These are phyloP conservation scores for Megalops atlanticus DNA, from an alignment of 2,113 vertebrate species.

Conservation along the genomic window DNA sequence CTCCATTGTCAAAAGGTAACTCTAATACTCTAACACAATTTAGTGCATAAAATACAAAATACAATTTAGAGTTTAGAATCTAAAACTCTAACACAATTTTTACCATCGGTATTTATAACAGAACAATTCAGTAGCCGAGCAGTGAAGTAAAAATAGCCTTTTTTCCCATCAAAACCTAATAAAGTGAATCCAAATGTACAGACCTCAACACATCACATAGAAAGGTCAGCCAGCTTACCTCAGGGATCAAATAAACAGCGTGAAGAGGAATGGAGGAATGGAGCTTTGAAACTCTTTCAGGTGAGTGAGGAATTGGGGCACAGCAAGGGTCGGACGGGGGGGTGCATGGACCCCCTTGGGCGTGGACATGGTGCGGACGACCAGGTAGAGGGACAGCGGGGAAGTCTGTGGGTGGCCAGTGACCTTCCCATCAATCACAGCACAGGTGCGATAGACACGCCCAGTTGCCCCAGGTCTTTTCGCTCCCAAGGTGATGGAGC, in stretches of 20 bases:
- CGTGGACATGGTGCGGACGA: not conserved
- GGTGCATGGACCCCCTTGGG: too few relatives aligned
- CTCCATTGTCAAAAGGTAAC: too few relatives aligned
- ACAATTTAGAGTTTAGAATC: too few relatives aligned
- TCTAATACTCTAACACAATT: too few relatives aligned
- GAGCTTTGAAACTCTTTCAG: too few relatives aligned
- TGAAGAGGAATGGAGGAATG: not conserved
- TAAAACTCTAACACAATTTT: too few relatives aligned
- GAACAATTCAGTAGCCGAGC: too few relatives aligned
- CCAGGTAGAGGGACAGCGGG: not conserved
- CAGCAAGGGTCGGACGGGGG: too few relatives aligned
- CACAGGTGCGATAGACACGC: conserved; percentile 50
- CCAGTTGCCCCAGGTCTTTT: conserved; percentile 21
- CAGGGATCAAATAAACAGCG: not conserved
- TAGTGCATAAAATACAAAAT: too few relatives aligned
- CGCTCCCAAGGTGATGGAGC: conserved; percentile 57
- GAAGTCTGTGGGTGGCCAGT: conserved; percentile 56
- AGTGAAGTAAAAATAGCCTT: too few relatives aligned
- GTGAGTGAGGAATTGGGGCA: not conserved
- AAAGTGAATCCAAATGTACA: not conserved
- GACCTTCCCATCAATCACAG: not conserved
- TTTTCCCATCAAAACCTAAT: too few relatives aligned
- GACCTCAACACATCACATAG: not conserved
- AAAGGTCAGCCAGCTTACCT: not conserved
- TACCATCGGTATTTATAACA: too few relatives aligned